A percentile compares a stretch with the other conserved stretches of the same genome.
These are phyloP conservation scores for Synergus itoensis DNA, from an alignment of 2,888 invertebrate genomes.

Conservation along the genomic window DNA sequence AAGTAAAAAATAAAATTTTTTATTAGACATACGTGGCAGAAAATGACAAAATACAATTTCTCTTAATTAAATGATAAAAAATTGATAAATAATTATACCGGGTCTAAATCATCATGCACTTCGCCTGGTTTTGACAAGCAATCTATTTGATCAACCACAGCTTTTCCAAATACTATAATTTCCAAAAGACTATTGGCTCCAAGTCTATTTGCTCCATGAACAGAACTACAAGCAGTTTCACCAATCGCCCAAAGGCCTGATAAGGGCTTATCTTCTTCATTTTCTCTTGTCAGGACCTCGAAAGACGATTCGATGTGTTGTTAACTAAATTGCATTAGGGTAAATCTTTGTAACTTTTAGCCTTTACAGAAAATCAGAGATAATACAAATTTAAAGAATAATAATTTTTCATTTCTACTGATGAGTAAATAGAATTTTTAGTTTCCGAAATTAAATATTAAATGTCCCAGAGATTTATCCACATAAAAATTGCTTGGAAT, in stretches of 20 bases:
- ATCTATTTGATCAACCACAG: conserved; percentile 94
- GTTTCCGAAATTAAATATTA: neutral
- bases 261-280: conserved; percentile 85
- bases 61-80: neutral
- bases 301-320: neutral
- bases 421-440: neutral
- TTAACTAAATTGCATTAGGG: conserved; percentile 2
- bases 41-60: too few relatives aligned
- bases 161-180: conserved; percentile 98
- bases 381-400: too few relatives aligned
- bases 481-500: neutral
- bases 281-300: conserved; percentile 81
- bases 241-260: conserved; percentile 96
- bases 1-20: conserved; percentile 16
- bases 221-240: conserved; percentile 96
- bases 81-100: neutral
- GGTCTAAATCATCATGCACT: conserved; percentile 80
- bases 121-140: conserved; percentile 92
- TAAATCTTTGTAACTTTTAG: neutral
- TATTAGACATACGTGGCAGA: neutral
- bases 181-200: conserved; percentile 99
- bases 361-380: neutral
- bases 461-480: neutral
- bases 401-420: too few relatives aligned
- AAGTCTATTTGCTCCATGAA: conserved; percentile 98